Base-by-base conservation (phyloP, 37 sponge, comb jelly and placozoan genomes). In the Hexactinellida sp. region DNA sequence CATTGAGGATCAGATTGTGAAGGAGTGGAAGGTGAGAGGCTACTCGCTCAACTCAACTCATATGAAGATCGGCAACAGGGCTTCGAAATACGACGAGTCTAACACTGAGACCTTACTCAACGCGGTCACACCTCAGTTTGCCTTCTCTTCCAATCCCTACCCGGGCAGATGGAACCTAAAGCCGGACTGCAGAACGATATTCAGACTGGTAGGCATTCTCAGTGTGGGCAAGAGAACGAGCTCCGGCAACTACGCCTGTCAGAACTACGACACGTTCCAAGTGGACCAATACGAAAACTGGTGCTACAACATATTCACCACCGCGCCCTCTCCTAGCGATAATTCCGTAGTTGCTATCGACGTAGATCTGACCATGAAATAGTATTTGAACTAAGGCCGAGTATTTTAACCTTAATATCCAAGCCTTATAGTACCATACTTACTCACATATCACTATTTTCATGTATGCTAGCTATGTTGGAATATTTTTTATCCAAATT, bases 1-100 rank as follows among this genome's bases (percentile, higher is more conserved):
- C 76, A 63, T 63, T 25, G 76, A 63, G 30, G 76, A 63, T 63
- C 76, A 63, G 76, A 63, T 63, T 23, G 76, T 63, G 76, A 63
- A 25, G 25, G 76, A 63, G 34, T 63, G 76, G 76, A 3, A 63
- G 5, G 76, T 23, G 21, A 10, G 3, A 1, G 76, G 76, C 25
- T 63, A 63, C 76, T 63, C 76, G 5, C 76, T 63, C 25, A 63
- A 63, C 76, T 63, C 76, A 32, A 63, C 76, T 32, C 76, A 63
- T 28, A 63, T 63, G 76, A 63, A 63, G 76, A 63, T 63, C 76
- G 76, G 76, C 1, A 63, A 63, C 34, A 63, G 76, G 13, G 76
- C 76, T 10, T 10, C 76, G 3, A 63, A 63, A 63, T 63, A 25
- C 76, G 30, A 63, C 13, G 76, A 63, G 30, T 63, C 76, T n/a